Conservation (phyloP, 2,797 vertebrate genomes). For the Microtus obscurus region DNA sequence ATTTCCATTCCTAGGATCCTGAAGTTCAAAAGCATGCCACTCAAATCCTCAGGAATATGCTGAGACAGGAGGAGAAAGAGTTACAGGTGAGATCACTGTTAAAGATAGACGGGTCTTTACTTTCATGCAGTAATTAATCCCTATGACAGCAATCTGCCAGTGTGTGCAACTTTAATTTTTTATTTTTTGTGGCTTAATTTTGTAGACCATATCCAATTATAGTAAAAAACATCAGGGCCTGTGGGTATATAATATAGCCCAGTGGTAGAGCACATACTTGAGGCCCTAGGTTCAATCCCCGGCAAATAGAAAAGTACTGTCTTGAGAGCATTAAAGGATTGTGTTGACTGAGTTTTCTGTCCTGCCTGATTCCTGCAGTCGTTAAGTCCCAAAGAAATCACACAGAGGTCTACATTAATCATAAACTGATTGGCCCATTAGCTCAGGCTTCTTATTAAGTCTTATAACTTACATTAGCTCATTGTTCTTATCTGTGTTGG, state of each 20-base stretch:
- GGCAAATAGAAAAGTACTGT: background rate
- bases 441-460: no score
- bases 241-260: background rate
- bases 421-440: no score
- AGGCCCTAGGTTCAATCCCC: background rate
- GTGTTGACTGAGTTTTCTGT: no score
- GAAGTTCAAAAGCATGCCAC: constrained; percentile 95
- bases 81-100: constrained; percentile 90
- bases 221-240: background rate
- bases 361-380: no score
- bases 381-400: no score
- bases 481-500: no score
- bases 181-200: background rate
- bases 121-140: background rate
- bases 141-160: background rate
- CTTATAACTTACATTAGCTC: no score
- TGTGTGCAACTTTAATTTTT: background rate
- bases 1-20: constrained; percentile 88
- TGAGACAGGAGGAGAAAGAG: constrained; percentile 95
- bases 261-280: background rate
- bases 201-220: background rate
- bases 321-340: background rate
- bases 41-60: constrained; percentile 96
- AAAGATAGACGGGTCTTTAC: background rate
- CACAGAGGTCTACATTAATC: no score